Percentiles rank a stretch among this genome's conserved stretches.
These are phyloP conservation scores for Bradypus variegatus DNA, from an alignment of 2,797 vertebrate species.

Conservation along the genomic window DNA sequence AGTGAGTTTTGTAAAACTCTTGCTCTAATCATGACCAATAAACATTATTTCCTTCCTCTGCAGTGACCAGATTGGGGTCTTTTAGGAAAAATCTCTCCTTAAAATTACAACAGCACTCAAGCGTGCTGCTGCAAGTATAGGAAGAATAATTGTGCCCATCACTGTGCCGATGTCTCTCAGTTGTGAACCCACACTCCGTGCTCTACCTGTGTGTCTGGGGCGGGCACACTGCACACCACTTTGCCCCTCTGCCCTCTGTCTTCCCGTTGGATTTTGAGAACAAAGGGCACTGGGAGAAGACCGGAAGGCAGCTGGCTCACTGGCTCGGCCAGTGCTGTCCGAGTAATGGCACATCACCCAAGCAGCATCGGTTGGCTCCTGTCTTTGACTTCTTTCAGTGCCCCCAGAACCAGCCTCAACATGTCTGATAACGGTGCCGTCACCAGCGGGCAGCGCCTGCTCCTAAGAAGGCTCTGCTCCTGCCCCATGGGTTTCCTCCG, in stretches of 20 bases:
- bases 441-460: not conserved
- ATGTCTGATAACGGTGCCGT: no score
- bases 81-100: not conserved
- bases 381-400: not conserved
- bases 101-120: not conserved
- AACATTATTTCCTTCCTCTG: not conserved
- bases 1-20: not conserved
- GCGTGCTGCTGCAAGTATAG: not conserved
- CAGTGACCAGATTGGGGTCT: not conserved
- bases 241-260: not conserved
- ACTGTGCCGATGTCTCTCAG: rapidly evolving
- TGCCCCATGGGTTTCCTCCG: not conserved
- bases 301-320: not conserved
- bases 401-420: not conserved
- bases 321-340: not conserved
- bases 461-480: not conserved
- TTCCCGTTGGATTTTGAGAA: not conserved
- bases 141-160: not conserved
- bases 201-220: not conserved
- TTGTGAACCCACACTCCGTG: not conserved
- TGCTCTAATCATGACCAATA: not conserved
- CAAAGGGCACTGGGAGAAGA: rapidly evolving
- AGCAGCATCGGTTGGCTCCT: not conserved
- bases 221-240: not conserved
- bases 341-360: not conserved